Evolutionary conservation across 2,888 invertebrate species (phyloP), one percentile per base, ranked within the genome.

Genomic region (Mechanitis mazaeus): DNA sequence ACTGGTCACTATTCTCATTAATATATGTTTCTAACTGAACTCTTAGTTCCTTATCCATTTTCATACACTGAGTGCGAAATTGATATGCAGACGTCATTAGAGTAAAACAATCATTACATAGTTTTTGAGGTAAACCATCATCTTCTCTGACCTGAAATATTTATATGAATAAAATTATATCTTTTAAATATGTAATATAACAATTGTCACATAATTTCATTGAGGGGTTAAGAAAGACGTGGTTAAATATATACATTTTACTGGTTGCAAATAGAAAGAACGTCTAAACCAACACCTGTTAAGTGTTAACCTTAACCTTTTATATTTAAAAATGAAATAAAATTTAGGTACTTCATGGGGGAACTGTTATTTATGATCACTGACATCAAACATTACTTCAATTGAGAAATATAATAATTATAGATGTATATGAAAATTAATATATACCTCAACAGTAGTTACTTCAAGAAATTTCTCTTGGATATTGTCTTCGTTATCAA

Each of bases 1-100:
- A 61, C 12, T 59, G 46, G 55, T 47, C 60, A 54, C 20, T 73
- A 20, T 71, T 69, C 63, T 81, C 74, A 38, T 72, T 74, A 11
- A 83, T 64, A 9, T 84, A 64, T 38, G 77, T 66, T 46, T 76
- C 75, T 0, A 90, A 75, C 72, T 90, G 88, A 7, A 78, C 50
- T 68, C 82, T 85, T 2, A 91, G 66, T 67, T 89, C 86, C 20
- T 74, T 79, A 65, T 91, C 86, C 83, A 90, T 89, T 69, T 84
- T 87, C 64, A 90, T 79, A 67, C 89, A 89, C 68, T 90, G 87
- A 64, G 79, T 81, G 12, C 85, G 78, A 69, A 91, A 91, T 60
- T 87, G 81, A 69, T 85, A 82, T 1, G 90, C 87, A 12, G 83
- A 76, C 56, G 81, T 83, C 76, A 91, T 73, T 31, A 74, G 72